Percentiles rank a stretch among this genome's conserved stretches.
phyloP scores from a whole-genome alignment of 1,140 invertebrate species.

The Drosophila azteca region DNA sequence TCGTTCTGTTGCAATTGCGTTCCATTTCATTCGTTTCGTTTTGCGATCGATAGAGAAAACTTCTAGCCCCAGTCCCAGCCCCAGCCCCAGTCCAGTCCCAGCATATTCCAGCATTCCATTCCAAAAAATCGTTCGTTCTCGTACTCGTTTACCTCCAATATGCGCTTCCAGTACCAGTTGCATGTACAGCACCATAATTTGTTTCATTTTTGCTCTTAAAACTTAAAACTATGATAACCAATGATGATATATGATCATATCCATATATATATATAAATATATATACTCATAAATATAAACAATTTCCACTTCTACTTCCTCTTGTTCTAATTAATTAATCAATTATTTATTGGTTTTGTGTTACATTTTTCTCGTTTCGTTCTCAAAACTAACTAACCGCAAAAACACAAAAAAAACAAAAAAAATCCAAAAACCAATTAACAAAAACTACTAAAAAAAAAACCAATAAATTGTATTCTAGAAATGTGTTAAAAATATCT shows the following conservation, averaged over 20 bases:
- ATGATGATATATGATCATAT: slow-evolving; percentile 33
- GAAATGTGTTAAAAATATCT: slow-evolving; percentile 27
- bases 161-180: slow-evolving; percentile 63
- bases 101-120: slow-evolving; percentile 30
- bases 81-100: too few species aligned
- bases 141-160: slow-evolving; percentile 53
- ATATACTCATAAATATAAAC: slow-evolving; percentile 43
- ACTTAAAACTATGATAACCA: slow-evolving; percentile 29
- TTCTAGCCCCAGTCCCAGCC: too few species aligned
- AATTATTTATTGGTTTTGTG: slow-evolving; percentile 37
- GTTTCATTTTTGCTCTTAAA: slow-evolving; percentile 46
- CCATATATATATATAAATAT: slow-evolving; percentile 30
- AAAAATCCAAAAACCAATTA: not conserved
- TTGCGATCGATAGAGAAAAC: not conserved
- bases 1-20: not conserved
- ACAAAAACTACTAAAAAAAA: slow-evolving; percentile 1
- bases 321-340: slow-evolving; percentile 21
- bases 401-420: slow-evolving; percentile 9
- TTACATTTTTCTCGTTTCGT: slow-evolving; percentile 38
- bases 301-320: slow-evolving; percentile 52
- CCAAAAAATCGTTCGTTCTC: slow-evolving; percentile 28
- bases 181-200: slow-evolving; percentile 75
- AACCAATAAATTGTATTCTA: slow-evolving; percentile 30
- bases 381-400: slow-evolving; percentile 11
- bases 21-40: not conserved